A percentile compares a stretch with the other conserved stretches of the same genome.
phyloP scores from a whole-genome alignment of 2,888 invertebrate species.

The Punctoribates punctum region DNA sequence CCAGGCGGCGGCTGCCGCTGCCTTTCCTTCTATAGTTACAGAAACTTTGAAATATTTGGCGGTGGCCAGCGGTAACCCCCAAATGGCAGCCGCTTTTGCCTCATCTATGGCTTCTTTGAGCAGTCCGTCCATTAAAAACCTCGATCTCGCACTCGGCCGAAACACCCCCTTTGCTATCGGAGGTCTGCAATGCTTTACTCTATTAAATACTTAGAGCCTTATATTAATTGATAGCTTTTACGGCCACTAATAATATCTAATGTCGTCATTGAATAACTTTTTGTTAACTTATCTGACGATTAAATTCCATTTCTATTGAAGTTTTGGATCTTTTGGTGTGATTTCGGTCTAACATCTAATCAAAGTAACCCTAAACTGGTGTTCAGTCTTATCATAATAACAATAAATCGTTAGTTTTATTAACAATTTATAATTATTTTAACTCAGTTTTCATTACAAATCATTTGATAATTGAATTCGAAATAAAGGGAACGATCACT shows the following conservation, averaged over 20 bases:
- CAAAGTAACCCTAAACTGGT: not conserved
- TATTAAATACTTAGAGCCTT: not conserved
- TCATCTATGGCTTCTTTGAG: constrained; percentile 37
- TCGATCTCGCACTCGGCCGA: constrained; percentile 23
- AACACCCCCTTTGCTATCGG: not conserved
- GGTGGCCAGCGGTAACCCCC: constrained; percentile 47
- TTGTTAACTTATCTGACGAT: not conserved
- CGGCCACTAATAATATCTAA: not conserved
- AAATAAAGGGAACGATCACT: constrained; percentile 14
- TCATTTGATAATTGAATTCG: not conserved
- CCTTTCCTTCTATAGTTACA: constrained; percentile 48
- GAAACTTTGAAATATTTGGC: constrained; percentile 49
- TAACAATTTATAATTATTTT: not conserved
- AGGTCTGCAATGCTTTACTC: constrained; percentile 23
- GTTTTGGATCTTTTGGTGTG: constrained; percentile 1
- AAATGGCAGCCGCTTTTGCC: constrained; percentile 47
- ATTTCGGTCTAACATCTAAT: constrained; percentile 1
- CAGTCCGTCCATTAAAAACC: constrained; percentile 23
- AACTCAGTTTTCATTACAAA: not conserved
- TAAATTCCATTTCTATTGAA: not conserved
- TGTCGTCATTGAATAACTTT: not conserved
- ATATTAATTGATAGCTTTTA: not conserved
- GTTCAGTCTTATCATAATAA: not conserved
- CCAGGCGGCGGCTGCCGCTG: constrained; percentile 41
- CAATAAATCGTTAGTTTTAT: constrained; percentile 3